Evolutionary conservation across 2,888 invertebrate genomes (phyloP).

Genomic region (Pemphredon lugubris): DNA sequence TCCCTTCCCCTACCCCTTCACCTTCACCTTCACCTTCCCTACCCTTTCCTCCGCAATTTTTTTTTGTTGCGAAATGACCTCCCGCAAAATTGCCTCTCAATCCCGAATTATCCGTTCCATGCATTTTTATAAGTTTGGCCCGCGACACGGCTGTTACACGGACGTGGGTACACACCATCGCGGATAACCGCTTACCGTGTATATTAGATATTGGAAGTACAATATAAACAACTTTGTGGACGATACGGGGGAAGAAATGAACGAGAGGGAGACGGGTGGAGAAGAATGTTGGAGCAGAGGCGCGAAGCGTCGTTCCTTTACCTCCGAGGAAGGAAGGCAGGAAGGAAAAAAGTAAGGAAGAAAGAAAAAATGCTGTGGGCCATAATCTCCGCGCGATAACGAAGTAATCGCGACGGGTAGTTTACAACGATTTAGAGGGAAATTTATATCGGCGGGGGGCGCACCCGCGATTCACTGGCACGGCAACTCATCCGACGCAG

Average conservation of each 20-base stretch:
- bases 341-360: background rate
- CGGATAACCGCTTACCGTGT: background rate
- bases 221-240: background rate
- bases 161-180: background rate
- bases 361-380: conserved; percentile 16
- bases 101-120: conserved; percentile 60
- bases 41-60: no score
- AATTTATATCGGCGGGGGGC: conserved; percentile 43
- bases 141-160: background rate
- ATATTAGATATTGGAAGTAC: background rate
- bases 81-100: conserved; percentile 51
- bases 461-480: background rate
- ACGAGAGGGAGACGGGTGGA: background rate
- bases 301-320: no score
- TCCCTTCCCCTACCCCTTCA: no score
- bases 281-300: background rate
- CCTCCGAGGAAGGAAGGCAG: background rate
- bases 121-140: conserved; percentile 59
- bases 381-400: conserved; percentile 54
- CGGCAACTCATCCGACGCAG: conserved; percentile 39
- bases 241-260: background rate
- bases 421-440: conserved; percentile 50
- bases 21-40: no score
- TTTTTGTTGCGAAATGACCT: background rate
- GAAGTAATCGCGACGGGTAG: conserved; percentile 47